These are phyloP conservation scores for Cataglyphis rosenhaueri DNA, from an alignment of 2,888 invertebrate species.

Conservation along the genomic window DNA sequence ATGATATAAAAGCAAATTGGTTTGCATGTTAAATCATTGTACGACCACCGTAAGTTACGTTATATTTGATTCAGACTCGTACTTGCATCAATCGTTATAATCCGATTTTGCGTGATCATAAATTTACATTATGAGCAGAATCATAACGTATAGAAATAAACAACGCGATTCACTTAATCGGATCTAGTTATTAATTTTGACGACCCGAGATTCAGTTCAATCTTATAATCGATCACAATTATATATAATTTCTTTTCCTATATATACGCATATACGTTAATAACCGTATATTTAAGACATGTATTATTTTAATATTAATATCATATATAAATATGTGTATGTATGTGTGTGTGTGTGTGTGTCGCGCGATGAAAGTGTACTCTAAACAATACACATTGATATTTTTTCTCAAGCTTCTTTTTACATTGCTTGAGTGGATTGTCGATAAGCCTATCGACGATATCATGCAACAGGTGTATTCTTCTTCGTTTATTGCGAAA, in stretches of 20 bases:
- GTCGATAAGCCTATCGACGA: constrained; percentile 71
- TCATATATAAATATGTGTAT: too few species aligned
- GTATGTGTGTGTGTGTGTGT: too few species aligned
- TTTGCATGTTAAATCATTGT: constrained; percentile 34
- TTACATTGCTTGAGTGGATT: constrained; percentile 57
- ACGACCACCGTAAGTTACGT: background rate
- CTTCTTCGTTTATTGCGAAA: constrained; percentile 59
- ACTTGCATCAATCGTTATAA: background rate
- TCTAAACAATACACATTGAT: constrained; percentile 14
- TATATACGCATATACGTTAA: background rate
- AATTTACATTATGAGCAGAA: background rate
- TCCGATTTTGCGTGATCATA: constrained; percentile 3
- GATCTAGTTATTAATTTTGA: background rate
- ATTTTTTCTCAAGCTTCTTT: constrained; percentile 8
- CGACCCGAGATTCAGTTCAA: background rate
- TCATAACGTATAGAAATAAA: background rate
- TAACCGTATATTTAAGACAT: background rate
- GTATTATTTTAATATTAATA: background rate
- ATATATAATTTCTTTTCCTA: background rate
- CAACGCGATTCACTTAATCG: background rate
- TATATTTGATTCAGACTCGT: constrained; percentile 12
- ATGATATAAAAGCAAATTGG: constrained; percentile 8
- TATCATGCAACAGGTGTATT: constrained; percentile 73
- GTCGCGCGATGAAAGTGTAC: background rate
- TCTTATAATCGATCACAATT: background rate